phyloP scores from a whole-genome alignment of 2,888 invertebrate species.

The Xylota segnis region DNA sequence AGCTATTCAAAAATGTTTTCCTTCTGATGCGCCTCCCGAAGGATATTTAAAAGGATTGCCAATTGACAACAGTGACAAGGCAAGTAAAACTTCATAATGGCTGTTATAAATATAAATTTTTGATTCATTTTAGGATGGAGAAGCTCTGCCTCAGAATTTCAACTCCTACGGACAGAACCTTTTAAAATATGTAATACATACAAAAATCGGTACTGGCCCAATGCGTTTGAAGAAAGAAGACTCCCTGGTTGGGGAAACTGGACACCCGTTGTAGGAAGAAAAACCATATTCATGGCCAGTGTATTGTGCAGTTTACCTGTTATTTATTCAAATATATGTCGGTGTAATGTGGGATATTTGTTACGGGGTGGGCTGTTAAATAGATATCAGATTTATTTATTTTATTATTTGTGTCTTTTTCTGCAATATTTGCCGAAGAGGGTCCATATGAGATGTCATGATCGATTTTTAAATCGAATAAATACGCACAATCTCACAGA shows the following conservation, averaged over 20 bases:
- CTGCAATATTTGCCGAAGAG: not conserved
- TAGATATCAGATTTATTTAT: conserved; percentile 6
- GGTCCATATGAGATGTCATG: no score
- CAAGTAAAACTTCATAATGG: not conserved
- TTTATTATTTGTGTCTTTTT: not conserved
- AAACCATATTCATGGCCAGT: not conserved
- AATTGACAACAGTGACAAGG: conserved; percentile 78
- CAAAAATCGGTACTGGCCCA: conserved; percentile 93
- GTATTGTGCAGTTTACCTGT: not conserved
- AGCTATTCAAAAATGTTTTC: conserved; percentile 90
- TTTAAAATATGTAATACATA: conserved; percentile 93
- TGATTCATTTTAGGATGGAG: conserved; percentile 60
- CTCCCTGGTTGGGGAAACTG: conserved; percentile 24
- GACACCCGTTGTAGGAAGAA: conserved; percentile 34
- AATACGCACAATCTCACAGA: no score
- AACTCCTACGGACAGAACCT: conserved; percentile 84
- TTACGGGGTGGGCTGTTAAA: not conserved
- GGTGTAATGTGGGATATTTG: conserved; percentile 7
- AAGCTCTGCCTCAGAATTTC: conserved; percentile 4
- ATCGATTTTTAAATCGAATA: no score
- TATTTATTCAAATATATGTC: not conserved
- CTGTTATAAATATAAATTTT: not conserved
- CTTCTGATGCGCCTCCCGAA: conserved; percentile 84
- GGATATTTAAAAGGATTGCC: conserved; percentile 87
- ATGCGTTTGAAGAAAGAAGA: not conserved